Percentiles rank a stretch among this genome's conserved stretches.
Evolutionary conservation across 2,888 invertebrate species (phyloP).

Genomic region (Osmoderma eremita): DNA sequence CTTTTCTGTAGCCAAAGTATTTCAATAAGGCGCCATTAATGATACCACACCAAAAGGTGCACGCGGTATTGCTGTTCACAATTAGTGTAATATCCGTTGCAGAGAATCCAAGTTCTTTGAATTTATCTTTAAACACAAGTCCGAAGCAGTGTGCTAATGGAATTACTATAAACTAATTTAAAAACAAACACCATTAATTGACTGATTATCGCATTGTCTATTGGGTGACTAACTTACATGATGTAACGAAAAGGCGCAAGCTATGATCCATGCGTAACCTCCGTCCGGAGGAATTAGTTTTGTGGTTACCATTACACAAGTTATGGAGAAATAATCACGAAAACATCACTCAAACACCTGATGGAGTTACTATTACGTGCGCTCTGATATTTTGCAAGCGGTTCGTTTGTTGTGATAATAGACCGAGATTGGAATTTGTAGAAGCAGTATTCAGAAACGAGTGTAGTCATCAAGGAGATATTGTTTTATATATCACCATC

Average conservation of each 20-base stretch:
- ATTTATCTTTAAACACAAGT: constrained; percentile 70
- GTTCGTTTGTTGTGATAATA: too few species aligned
- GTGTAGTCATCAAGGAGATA: too few species aligned
- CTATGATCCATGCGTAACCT: constrained; percentile 66
- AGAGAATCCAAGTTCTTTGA: constrained; percentile 65
- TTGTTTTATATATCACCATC: too few species aligned
- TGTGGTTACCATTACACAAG: constrained; percentile 13
- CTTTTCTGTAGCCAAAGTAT: constrained; percentile 71
- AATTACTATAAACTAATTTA: constrained; percentile 63
- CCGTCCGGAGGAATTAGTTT: constrained; percentile 63
- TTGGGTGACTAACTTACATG: constrained; percentile 18
- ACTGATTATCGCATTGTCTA: not conserved
- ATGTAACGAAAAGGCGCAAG: constrained; percentile 53
- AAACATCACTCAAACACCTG: too few species aligned
- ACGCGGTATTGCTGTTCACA: constrained; percentile 71
- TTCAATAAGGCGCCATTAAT: constrained; percentile 70
- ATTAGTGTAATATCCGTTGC: constrained; percentile 69
- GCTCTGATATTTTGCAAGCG: too few species aligned
- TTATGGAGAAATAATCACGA: too few species aligned
- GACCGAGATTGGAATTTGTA: too few species aligned
- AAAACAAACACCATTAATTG: constrained; percentile 34
- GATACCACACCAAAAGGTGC: constrained; percentile 71
- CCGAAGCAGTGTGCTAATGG: constrained; percentile 71
- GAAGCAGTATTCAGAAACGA: too few species aligned
- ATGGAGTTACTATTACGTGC: too few species aligned